These are phyloP conservation scores for Chrysolina oricalcia DNA, from an alignment of 2,888 invertebrate species.

Conservation along the genomic window DNA sequence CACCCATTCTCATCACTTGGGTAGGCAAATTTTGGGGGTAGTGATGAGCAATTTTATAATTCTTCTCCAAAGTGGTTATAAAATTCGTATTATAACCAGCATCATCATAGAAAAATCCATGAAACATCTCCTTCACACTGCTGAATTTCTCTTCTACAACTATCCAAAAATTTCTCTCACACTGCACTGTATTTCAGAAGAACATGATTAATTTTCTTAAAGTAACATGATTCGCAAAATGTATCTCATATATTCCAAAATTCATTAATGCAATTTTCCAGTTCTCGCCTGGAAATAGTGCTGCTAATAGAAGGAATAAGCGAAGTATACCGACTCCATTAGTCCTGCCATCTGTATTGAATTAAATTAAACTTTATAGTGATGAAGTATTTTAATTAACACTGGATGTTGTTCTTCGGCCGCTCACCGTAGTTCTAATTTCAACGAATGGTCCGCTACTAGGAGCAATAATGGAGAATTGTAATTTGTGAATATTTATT, in stretches of 20 bases:
- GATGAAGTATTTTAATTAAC: slow-evolving; percentile 46
- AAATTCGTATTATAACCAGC: too few species aligned
- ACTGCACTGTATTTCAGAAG: neutral
- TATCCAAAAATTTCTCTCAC: neutral
- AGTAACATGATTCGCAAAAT: neutral
- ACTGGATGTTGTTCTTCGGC: slow-evolving; percentile 41
- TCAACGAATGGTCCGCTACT: neutral
- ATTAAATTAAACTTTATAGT: slow-evolving; percentile 43
- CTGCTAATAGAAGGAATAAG: slow-evolving; percentile 41
- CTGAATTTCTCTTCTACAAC: neutral
- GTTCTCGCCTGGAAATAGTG: slow-evolving; percentile 26
- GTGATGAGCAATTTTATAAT: too few species aligned
- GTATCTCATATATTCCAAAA: neutral
- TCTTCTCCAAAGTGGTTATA: too few species aligned
- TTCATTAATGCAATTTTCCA: neutral
- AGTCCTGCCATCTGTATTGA: slow-evolving; percentile 40
- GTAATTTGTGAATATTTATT: slow-evolving; percentile 3
- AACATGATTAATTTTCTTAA: neutral
- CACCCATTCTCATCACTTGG: too few species aligned
- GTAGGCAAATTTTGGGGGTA: too few species aligned
- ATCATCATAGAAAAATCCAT: too few species aligned
- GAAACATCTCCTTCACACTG: neutral
- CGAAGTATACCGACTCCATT: slow-evolving; percentile 33
- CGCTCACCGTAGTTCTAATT: slow-evolving; percentile 34
- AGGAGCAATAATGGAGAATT: neutral